These are phyloP conservation scores for Baryphthengus martii DNA, from an alignment of 2,113 vertebrate genomes.

Conservation along the genomic window DNA sequence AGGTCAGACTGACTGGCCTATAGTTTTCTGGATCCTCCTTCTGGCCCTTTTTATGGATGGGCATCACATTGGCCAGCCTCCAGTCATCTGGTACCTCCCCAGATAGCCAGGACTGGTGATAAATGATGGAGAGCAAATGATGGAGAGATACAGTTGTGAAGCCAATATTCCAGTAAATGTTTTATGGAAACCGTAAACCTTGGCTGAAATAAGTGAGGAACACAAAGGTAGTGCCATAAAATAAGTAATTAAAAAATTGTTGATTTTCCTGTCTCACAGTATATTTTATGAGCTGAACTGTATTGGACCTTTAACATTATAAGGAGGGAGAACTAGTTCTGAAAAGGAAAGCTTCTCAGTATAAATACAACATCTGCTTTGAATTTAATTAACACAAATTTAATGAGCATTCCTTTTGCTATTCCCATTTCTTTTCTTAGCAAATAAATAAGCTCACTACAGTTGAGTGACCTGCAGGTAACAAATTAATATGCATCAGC, in stretches of 20 bases:
- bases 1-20: too few relatives aligned
- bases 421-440: neutral
- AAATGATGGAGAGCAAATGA: too few relatives aligned
- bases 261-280: neutral
- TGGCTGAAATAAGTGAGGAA: neutral
- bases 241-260: neutral
- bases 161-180: neutral
- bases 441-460: neutral
- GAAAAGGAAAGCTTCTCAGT: neutral
- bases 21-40: too few relatives aligned
- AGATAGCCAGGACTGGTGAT: too few relatives aligned
- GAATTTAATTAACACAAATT: neutral
- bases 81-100: too few relatives aligned
- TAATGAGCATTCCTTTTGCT: neutral
- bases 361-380: neutral
- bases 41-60: too few relatives aligned
- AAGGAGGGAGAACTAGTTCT: neutral
- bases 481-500: neutral
- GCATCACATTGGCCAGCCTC: too few relatives aligned
- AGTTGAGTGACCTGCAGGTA: neutral
- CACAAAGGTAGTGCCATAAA: rapidly evolving
- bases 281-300: neutral
- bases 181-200: neutral
- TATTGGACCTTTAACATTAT: neutral
- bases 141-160: neutral